These are phyloP conservation scores for Dryobotodes eremita DNA, from an alignment of 2,888 invertebrate genomes.

Conservation along the genomic window DNA sequence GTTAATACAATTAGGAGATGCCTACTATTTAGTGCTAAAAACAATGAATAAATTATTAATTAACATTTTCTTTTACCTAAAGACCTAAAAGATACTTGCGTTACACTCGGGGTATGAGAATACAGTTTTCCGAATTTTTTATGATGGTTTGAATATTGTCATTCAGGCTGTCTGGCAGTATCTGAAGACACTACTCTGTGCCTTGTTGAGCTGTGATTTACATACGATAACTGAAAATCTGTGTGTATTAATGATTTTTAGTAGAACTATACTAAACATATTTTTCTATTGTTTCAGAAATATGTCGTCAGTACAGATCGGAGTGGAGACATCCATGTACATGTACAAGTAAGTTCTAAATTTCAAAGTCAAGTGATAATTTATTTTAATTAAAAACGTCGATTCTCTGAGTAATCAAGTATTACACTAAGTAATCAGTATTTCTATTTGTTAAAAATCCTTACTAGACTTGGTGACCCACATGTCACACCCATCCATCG, in stretches of 20 bases:
- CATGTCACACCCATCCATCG: slow-evolving; percentile 9
- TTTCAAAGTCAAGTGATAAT: not conserved
- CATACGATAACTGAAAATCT: not conserved
- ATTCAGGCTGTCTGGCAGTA: not conserved
- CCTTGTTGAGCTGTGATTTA: not conserved
- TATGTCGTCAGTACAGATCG: slow-evolving; percentile 94
- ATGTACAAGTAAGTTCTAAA: slow-evolving; percentile 92
- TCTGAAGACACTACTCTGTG: not conserved
- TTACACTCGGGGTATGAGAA: not conserved
- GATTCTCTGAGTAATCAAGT: not conserved
- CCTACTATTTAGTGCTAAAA: slow-evolving; percentile 5
- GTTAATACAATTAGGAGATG: slow-evolving; percentile 17
- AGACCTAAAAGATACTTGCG: not conserved
- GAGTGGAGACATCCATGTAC: slow-evolving; percentile 94
- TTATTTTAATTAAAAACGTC: not conserved
- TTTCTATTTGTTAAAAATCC: slow-evolving; percentile 6
- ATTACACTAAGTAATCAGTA: slow-evolving; percentile 3
- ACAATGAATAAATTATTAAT: not conserved
- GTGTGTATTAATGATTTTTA: not conserved
- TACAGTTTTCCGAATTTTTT: not conserved
- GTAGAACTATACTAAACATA: not conserved
- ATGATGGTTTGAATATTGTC: not conserved
- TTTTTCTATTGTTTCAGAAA: slow-evolving; percentile 92
- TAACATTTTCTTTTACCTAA: not conserved
- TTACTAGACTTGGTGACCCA: not conserved